A percentile compares a stretch with the other conserved stretches of the same genome.
phyloP scores from a whole-genome alignment of 2,113 vertebrate genomes.

The Conger conger region DNA sequence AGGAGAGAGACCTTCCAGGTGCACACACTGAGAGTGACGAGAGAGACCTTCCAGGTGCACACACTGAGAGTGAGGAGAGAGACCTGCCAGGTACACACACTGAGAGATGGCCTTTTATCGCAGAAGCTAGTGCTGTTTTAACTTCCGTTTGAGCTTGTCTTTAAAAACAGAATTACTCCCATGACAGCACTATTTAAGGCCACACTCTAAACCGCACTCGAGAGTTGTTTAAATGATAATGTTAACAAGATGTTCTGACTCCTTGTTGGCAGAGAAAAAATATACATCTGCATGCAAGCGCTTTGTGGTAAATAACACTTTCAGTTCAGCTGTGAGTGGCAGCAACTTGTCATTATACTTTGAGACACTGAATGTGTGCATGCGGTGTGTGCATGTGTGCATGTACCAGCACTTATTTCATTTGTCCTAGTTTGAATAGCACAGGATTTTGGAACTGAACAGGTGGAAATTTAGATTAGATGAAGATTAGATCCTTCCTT shows the following conservation, averaged over 20 bases:
- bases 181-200: no score
- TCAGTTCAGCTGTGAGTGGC: background rate
- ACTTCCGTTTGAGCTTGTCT: no score
- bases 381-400: background rate
- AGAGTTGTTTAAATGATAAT: background rate
- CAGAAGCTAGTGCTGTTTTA: no score
- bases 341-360: background rate
- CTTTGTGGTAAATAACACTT: background rate
- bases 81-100: no score
- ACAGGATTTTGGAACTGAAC: background rate
- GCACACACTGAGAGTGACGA: no score
- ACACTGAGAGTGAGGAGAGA: no score
- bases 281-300: background rate
- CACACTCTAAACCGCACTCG: background rate
- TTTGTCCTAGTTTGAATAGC: background rate
- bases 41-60: no score
- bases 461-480: no score
- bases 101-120: no score
- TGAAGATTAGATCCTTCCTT: no score
- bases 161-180: no score
- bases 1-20: no score
- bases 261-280: background rate
- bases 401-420: background rate
- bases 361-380: background rate
- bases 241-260: background rate